Evolutionary conservation across 2,797 vertebrate species (phyloP), one percentile per base, ranked within the genome.

Genomic region (Amblyraja radiata): DNA sequence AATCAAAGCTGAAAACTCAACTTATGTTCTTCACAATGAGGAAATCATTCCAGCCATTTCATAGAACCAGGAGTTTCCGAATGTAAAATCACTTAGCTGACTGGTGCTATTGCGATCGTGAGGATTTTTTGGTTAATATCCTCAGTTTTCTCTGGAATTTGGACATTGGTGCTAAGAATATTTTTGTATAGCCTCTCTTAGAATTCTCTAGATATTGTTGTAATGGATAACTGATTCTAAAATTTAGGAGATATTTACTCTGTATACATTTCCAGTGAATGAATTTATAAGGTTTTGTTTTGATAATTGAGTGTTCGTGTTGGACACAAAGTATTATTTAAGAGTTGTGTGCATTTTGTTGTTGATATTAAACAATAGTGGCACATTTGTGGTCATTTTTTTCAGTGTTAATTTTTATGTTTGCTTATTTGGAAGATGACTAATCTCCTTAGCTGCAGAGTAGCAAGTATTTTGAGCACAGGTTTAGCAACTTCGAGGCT

Each of bases 31-130:
- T 98, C 94, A 97, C 96, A 36, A 95, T 99, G 68, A 99, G 97
- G 96, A 98, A 97, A 90, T 96, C 98, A 88, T 97, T 98, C 93
- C 98, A 98, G 94, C 97, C 98, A 76, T 99, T 99, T 95, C 97
- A 99, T 94, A 98, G 98, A 96, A 99, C 98, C 94, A 97, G 98
- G 96, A 99, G 98, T 95, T 99, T 99, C 93, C 97, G 98, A 36
- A 97, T 98, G 94, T 99, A 96, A 96, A 28, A 68, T 16, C 23
- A 25, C 16, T 28, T 36, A 25, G 2, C 21, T 90, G 32, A 73
- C 63, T n/a, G 32, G 36, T 36, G 88, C 90, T 74, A 13, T 71
- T 92, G 71, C 23, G 25, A 58, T 39, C 23, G 10, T 6, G 46
- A 92, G 68, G 71, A 10, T 28, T 46, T 76, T 11, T 76, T 6